A percentile compares a stretch with the other conserved stretches of the same genome.
phyloP scores from a whole-genome alignment of 2,113 vertebrate species.

The Megaptera novaeangliae region DNA sequence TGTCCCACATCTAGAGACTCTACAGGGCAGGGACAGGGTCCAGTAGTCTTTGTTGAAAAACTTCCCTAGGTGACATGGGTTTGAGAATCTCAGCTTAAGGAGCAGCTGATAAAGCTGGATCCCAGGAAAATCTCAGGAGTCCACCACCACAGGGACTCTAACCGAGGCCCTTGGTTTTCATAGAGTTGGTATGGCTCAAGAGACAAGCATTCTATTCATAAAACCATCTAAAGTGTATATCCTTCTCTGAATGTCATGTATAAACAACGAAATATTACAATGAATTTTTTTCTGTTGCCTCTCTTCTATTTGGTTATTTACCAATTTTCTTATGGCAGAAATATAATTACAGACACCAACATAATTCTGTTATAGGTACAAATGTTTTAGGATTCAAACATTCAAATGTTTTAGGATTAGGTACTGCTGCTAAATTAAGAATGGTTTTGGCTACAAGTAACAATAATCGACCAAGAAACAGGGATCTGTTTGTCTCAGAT shows the following conservation, averaged over 20 bases:
- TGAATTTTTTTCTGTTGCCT: neutral
- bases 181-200: neutral
- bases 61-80: neutral
- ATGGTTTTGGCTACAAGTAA: neutral
- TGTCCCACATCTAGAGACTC: neutral
- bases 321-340: neutral
- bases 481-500: neutral
- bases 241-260: neutral
- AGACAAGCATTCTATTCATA: neutral
- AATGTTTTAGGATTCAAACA: neutral
- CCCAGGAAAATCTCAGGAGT: neutral
- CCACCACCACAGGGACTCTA: neutral
- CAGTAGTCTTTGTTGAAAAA: neutral
- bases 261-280: neutral
- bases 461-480: neutral
- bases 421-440: neutral
- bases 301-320: neutral
- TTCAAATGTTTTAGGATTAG: neutral
- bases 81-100: neutral
- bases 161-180: neutral
- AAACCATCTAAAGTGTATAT: neutral
- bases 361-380: neutral
- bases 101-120: neutral
- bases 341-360: neutral
- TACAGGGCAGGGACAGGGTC: neutral